Base-by-base conservation (phyloP, 2,797 vertebrate genomes). In the Enteromius viviparus region DNA sequence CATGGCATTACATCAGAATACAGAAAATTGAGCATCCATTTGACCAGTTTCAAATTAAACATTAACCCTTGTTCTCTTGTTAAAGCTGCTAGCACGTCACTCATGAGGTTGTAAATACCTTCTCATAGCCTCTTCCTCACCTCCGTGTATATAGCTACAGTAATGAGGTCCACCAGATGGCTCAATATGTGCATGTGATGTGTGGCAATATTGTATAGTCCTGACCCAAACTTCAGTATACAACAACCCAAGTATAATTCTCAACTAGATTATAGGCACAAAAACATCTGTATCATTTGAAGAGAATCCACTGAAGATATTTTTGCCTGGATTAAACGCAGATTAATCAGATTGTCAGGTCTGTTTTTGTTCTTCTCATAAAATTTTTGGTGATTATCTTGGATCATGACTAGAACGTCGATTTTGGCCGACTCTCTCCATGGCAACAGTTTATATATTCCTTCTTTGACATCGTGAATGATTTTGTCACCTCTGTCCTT, bases 41-140 rank as follows among this genome's bases (percentile, higher is more conserved):
- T 23, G 80, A 75, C 53, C 68, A 80, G 75, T 85, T 86, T 84
- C 49, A 37, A 74, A 88, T 91, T 85, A 90, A 91, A 92, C 86
- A 93, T 94, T 93, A 93, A 93, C 91, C 85, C 76, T 0, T 82
- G 87, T 84, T 80, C 83, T 80, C 75, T 51, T 80, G 76, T 58
- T 79, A 85, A 62, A 83, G 74, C 77, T 89, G 89, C 90, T 87
- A 90, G 77, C 60, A 85, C 87, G 84, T 68, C 55, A 60, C 83
- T 87, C 87, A 86, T 71, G 88, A 83, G 86, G 83, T 87, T 89
- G 86, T 89, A 89, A 91, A 91, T 90, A 84, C 84, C 84, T 88
- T 76, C 47, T 65, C 71, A n/a, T 80, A 64, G 55, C 17, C 45
- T 75, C 65, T 12, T 81, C 82, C 74, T 51, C 37, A 19, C 71